Evolutionary conservation across 2,113 vertebrate species (phyloP).

Genomic region (Dendrocopos noguchii): DNA sequence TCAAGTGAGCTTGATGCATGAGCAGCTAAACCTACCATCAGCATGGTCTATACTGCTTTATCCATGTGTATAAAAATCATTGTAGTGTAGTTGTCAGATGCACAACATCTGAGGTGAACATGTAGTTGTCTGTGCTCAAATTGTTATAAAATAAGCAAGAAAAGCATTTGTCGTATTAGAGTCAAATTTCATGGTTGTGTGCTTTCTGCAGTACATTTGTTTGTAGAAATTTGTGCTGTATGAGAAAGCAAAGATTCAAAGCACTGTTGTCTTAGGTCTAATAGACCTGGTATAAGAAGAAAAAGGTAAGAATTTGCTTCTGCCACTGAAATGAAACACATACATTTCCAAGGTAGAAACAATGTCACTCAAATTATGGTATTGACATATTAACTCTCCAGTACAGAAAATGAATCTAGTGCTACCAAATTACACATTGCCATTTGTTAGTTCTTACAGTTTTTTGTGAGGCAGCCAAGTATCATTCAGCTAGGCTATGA

Average conservation of each 20-base stretch:
- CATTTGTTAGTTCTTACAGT: background rate
- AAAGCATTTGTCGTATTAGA: background rate
- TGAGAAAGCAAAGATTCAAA: background rate
- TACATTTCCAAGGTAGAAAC: background rate
- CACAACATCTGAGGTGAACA: background rate
- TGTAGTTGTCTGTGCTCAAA: background rate
- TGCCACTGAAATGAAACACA: background rate
- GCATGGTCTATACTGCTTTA: background rate
- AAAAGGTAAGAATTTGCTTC: background rate
- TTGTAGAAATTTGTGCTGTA: background rate
- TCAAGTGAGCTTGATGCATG: background rate
- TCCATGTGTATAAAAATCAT: background rate
- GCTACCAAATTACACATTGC: background rate
- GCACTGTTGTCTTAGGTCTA: background rate
- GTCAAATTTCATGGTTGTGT: background rate
- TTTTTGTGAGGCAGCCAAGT: background rate
- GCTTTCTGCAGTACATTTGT: background rate
- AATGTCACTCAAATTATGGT: accelerated
- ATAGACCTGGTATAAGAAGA: background rate
- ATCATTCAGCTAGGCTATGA: background rate
- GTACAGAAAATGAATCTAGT: background rate
- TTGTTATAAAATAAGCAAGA: background rate
- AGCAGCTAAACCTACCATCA: background rate
- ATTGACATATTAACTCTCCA: background rate
- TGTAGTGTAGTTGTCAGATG: background rate